Evolutionary conservation across 2,113 vertebrate genomes (phyloP), one percentile per base, ranked within the genome.

Genomic region (Heloderma charlesbogerti): DNA sequence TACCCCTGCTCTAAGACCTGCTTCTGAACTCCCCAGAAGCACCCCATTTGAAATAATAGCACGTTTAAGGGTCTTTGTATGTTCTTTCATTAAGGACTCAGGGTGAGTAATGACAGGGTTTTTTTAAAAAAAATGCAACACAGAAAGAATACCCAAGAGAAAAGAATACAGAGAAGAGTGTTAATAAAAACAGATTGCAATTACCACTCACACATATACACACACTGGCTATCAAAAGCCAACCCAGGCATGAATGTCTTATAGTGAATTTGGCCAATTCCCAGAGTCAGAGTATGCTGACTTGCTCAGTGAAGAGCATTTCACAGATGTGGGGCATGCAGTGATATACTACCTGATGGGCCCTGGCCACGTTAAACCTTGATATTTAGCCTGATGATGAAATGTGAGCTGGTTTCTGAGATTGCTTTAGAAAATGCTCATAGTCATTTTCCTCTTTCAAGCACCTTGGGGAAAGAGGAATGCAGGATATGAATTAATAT

Each of bases 401-500:
- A 66, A 27, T 72, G 18, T 84, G 31, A 29, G 54, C 40, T 66
- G 15, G 69, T 45, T 63, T 84, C 69, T 43, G 69, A 43, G 27
- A 37, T 45, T 90, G 37, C 45, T 93, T 91, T 67, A 79, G 25
- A 92, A 87, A 79, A 91, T 63, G 34, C 43, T 78, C 4, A 37
- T 20, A 77, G n/a, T 34, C 60, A 67, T 78, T 43, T 78, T 67
- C 72, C n/a, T 51, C 7, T 85, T 77, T 84, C 81, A 60, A 87
- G 78, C 90, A 71, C 6, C 92, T 66, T 0, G 77, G 87, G 54
- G 92, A 75, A 69, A 94, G 78, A 67, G 91, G 69, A 75, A 89
- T 48, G 22, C 88, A 93, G 69, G 74, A 51, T 74, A 18, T 81
- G 89, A 80, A 94, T 96, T 94, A 94, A 95, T 92, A 87, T 81